These are phyloP conservation scores for Pheucticus melanocephalus DNA, from an alignment of 2,113 vertebrate species.

Conservation along the genomic window DNA sequence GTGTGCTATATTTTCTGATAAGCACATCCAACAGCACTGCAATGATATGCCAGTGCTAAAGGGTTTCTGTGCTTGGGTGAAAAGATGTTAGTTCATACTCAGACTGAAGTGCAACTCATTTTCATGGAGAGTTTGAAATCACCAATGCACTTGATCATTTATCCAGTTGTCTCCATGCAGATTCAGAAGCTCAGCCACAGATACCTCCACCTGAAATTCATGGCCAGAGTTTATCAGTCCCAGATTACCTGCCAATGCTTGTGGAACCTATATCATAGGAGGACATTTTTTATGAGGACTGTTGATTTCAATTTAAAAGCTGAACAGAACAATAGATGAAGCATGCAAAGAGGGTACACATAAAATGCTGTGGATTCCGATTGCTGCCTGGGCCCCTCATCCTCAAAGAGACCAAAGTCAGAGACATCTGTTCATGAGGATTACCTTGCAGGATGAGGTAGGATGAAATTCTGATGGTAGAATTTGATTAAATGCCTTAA, in stretches of 20 bases:
- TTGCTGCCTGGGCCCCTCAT: neutral
- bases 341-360: neutral
- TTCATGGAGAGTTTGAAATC: neutral
- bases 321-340: neutral
- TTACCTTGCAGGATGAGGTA: neutral
- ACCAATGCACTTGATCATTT: neutral
- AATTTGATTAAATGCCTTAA: neutral
- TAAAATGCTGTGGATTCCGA: accelerated
- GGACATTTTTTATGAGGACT: neutral
- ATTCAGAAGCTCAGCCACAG: neutral
- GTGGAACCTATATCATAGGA: neutral
- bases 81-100: neutral
- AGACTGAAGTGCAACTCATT: neutral
- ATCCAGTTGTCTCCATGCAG: neutral
- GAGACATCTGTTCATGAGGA: neutral
- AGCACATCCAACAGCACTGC: neutral
- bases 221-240: neutral
- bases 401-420: neutral
- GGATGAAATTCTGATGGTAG: neutral
- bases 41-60: neutral
- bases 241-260: neutral
- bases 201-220: neutral
- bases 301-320: neutral
- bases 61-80: neutral
- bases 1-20: neutral